phyloP scores from a whole-genome alignment of 2,888 invertebrate genomes.

The Sphaerophoria taeniata region DNA sequence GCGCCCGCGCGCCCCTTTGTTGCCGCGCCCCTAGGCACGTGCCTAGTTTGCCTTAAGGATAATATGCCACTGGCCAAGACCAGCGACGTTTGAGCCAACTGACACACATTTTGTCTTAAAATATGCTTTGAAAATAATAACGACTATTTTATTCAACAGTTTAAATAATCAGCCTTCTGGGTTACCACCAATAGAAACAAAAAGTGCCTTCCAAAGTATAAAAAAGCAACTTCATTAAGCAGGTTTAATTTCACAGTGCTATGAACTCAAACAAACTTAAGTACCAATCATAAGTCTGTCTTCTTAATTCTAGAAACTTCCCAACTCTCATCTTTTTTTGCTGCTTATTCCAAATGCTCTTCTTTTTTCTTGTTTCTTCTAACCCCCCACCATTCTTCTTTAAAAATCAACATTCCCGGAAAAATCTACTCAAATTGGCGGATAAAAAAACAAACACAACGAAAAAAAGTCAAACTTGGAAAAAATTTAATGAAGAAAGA shows the following conservation, averaged over 20 bases:
- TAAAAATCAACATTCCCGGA: too few species aligned
- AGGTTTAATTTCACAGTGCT: slow-evolving; percentile 36
- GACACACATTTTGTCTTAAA: too few species aligned
- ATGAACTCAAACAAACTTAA: slow-evolving; percentile 1
- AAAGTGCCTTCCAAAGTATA: not conserved
- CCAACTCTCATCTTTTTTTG: not conserved
- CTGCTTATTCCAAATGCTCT: too few species aligned
- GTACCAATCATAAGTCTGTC: not conserved
- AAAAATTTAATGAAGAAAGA: not conserved
- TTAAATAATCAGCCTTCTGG: not conserved
- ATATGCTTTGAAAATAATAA: too few species aligned
- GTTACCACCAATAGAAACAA: not conserved
- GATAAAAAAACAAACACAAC: slow-evolving; percentile 1
- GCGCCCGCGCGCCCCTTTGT: too few species aligned
- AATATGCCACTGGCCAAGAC: too few species aligned
- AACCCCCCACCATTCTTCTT: not conserved
- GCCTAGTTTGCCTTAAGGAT: too few species aligned
- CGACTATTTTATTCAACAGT: too few species aligned
- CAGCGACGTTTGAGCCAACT: too few species aligned
- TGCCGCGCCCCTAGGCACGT: too few species aligned
- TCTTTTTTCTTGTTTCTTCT: not conserved
- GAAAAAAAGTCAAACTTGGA: not conserved
- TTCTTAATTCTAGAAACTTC: not conserved
- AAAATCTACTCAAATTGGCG: not conserved
- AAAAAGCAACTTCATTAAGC: slow-evolving; percentile 17